Conservation (phyloP, 2,888 invertebrate species). For the Fragum whitleyi region DNA sequence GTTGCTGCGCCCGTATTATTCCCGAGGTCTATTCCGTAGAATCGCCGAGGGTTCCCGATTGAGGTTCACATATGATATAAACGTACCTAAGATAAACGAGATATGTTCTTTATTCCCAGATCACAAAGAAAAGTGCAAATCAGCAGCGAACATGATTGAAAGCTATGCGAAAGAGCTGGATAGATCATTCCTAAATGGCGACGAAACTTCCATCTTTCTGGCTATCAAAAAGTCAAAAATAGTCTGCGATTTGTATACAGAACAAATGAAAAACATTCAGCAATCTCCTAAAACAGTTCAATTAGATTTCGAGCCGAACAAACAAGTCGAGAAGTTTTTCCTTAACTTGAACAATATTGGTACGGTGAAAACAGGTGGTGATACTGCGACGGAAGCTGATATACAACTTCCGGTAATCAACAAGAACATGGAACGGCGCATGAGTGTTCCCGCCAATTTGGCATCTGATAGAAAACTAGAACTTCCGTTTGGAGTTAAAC, state of each 20-base stretch:
- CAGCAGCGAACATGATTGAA: conserved; percentile 44
- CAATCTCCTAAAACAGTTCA: conserved; percentile 43
- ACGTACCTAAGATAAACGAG: no score
- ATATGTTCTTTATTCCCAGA: conserved; percentile 29
- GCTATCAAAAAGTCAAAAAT: conserved; percentile 43
- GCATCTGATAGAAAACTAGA: conserved; percentile 2
- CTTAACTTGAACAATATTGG: conserved; percentile 49
- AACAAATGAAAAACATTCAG: conserved; percentile 44
- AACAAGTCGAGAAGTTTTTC: conserved; percentile 56
- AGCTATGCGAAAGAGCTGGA: conserved; percentile 51
- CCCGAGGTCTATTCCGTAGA: no score
- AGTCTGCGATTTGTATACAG: conserved; percentile 43
- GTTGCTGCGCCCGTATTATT: no score
- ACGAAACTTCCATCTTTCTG: conserved; percentile 48
- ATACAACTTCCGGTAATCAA: conserved; percentile 14
- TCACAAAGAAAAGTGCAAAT: conserved; percentile 48
- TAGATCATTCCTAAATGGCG: conserved; percentile 44
- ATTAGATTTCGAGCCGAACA: conserved; percentile 48
- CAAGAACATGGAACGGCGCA: conserved; percentile 20
- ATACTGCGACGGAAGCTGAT: conserved; percentile 27
- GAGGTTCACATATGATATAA: no score
- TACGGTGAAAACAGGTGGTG: conserved; percentile 37
- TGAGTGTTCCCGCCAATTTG: conserved; percentile 10
- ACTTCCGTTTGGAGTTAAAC: conserved; percentile 13
- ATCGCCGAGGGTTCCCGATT: no score